Conservation (phyloP, 2,113 vertebrate species). For the Loxodonta africana region DNA sequence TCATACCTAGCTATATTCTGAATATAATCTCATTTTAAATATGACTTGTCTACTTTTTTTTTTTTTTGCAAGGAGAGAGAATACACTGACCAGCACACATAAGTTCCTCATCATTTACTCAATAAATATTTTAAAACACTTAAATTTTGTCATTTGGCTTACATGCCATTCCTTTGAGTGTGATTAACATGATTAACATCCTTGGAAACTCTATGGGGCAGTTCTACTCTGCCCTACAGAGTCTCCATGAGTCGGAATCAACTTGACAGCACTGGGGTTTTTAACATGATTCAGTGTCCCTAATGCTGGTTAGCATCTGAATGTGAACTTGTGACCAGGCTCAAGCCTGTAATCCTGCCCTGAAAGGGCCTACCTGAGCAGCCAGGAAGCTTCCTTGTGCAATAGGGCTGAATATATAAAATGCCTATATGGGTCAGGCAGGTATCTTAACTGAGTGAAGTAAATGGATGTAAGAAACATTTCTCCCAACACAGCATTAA, state of each 20-base stretch:
- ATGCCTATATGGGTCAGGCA: not conserved
- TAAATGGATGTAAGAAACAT: conserved; percentile 37
- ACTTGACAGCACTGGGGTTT: too few species aligned
- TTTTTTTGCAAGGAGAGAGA: not conserved
- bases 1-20: not conserved
- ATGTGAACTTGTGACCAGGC: not conserved
- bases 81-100: not conserved
- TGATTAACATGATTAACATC: not conserved
- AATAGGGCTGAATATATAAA: not conserved
- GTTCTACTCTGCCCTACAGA: too few species aligned
- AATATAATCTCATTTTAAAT: conserved; percentile 28
- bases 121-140: conserved; percentile 41
- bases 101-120: not conserved
- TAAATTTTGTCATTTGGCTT: conserved; percentile 41
- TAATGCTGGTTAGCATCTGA: not conserved
- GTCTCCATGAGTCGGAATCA: too few species aligned
- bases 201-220: too few species aligned
- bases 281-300: not conserved
- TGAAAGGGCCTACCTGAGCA: not conserved
- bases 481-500: not conserved
- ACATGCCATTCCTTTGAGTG: not conserved
- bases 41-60: not conserved
- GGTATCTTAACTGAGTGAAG: not conserved
- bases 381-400: not conserved
- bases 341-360: not conserved